Percentiles rank a stretch among this genome's conserved stretches.
Conservation (phyloP, 2,888 invertebrate species). For the Pristionchus entomophagus region DNA sequence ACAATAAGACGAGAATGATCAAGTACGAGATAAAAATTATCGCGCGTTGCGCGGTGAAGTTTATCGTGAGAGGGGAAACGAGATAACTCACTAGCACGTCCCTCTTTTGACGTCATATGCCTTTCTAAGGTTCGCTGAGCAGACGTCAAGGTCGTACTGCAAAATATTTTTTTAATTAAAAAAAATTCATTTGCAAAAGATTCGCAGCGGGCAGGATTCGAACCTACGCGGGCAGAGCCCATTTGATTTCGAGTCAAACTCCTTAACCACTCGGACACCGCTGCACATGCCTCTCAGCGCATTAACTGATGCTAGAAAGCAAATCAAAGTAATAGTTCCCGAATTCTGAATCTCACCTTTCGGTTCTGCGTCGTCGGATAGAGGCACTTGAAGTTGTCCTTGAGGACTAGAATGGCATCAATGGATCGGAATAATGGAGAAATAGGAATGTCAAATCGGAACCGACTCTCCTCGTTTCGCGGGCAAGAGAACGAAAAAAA, state of each 20-base stretch:
- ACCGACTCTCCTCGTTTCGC: too few species aligned
- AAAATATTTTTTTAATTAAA: not conserved
- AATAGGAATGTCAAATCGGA: too few species aligned
- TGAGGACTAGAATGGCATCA: constrained; percentile 16
- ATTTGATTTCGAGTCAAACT: constrained; percentile 55
- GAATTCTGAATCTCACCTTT: not conserved
- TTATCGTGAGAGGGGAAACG: not conserved
- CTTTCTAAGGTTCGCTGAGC: not conserved
- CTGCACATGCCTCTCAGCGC: not conserved
- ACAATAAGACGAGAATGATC: too few species aligned
- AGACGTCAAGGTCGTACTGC: not conserved
- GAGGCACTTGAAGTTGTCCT: not conserved
- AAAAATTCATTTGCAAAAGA: not conserved
- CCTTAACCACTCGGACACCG: constrained; percentile 50
- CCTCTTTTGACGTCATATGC: not conserved
- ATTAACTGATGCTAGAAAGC: too few species aligned
- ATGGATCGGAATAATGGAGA: too few species aligned
- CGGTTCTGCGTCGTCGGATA: not conserved
- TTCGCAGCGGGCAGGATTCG: constrained; percentile 53
- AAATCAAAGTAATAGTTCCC: not conserved
- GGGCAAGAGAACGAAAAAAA: too few species aligned
- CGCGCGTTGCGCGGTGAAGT: too few species aligned
- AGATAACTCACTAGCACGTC: not conserved
- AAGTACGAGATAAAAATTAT: too few species aligned
- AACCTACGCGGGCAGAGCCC: constrained; percentile 56